phyloP scores from a whole-genome alignment of 2,888 invertebrate genomes.

The Plebejus melissa region DNA sequence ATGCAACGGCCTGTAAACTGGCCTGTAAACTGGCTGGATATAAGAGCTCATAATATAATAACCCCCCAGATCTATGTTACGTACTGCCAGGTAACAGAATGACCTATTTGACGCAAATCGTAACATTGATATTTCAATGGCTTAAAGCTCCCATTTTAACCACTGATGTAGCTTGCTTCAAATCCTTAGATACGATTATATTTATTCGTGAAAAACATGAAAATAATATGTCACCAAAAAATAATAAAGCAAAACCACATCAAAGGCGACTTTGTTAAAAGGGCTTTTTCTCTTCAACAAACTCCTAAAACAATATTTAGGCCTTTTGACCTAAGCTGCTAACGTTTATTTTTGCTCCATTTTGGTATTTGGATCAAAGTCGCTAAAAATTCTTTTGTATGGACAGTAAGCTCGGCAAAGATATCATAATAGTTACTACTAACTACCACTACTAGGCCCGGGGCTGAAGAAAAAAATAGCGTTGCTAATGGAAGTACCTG shows the following conservation, averaged over 20 bases:
- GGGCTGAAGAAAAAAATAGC: background rate
- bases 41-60: no score
- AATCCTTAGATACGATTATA: background rate
- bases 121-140: slow-evolving; percentile 24
- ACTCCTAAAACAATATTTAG: background rate
- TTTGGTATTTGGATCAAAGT: background rate
- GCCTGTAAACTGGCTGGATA: no score
- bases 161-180: background rate
- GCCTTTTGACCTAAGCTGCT: background rate
- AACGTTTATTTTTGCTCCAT: background rate
- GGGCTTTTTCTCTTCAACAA: background rate
- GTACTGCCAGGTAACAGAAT: slow-evolving; percentile 21
- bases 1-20: no score
- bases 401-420: no score
- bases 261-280: background rate
- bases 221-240: background rate
- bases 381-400: background rate
- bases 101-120: slow-evolving; percentile 22
- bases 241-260: background rate
- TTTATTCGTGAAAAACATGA: background rate
- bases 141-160: background rate
- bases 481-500: background rate
- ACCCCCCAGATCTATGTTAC: background rate
- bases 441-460: background rate
- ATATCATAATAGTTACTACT: background rate